These are phyloP conservation scores for Sesia bembeciformis DNA, from an alignment of 2,888 invertebrate species.

Conservation along the genomic window DNA sequence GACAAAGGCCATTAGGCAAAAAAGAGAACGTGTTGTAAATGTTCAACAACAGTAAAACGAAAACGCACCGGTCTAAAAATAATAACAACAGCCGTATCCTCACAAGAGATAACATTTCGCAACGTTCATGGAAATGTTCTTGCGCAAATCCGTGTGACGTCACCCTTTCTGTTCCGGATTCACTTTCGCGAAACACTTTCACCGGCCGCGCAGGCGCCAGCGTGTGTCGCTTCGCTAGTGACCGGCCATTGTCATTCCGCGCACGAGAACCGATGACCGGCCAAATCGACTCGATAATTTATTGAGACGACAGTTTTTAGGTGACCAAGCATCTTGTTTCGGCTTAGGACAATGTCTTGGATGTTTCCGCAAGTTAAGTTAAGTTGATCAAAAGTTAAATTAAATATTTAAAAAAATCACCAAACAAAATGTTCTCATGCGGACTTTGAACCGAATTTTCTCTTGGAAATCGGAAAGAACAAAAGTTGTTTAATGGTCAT, in stretches of 20 bases:
- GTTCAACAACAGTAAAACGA: not conserved
- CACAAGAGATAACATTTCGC: conserved; percentile 54
- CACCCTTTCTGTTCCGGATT: conserved; percentile 63
- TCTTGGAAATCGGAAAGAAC: no score
- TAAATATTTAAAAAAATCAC: no score
- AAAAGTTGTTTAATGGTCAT: no score
- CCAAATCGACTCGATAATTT: conserved; percentile 32
- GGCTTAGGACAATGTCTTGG: not conserved
- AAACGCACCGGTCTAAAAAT: conserved; percentile 10
- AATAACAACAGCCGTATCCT: conserved; percentile 17
- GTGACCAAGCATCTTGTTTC: not conserved
- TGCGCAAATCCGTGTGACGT: conserved; percentile 68
- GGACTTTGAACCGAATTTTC: no score
- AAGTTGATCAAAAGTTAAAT: no score
- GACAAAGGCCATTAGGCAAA: no score
- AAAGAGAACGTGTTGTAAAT: no score
- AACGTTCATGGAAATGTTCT: conserved; percentile 44
- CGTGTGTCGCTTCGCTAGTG: conserved; percentile 15
- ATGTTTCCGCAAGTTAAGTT: no score
- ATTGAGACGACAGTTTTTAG: conserved; percentile 20
- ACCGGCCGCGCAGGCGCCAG: conserved; percentile 27
- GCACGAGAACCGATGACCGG: conserved; percentile 28
- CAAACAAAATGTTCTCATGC: no score
- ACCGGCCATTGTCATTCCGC: conserved; percentile 35
- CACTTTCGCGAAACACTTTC: conserved; percentile 73